Evolutionary conservation across 2,888 invertebrate species (phyloP).

Genomic region (Itoplectis maculator): DNA sequence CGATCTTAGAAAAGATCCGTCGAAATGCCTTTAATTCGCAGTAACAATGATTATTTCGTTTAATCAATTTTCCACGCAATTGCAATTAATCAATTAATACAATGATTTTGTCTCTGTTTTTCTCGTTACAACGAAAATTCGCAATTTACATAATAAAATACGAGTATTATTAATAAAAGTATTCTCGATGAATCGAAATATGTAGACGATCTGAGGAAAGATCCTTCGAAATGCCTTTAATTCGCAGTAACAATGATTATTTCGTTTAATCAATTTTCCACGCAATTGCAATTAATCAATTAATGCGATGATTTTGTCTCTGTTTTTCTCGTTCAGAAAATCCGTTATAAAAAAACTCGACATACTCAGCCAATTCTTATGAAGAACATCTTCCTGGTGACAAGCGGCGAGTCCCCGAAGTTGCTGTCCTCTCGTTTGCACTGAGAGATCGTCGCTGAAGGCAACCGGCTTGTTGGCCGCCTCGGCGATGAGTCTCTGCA

Average conservation of each 20-base stretch:
- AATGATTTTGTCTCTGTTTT: too few species aligned
- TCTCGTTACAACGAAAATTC: too few species aligned
- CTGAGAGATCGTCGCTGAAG: conserved; percentile 96
- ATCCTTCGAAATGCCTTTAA: too few species aligned
- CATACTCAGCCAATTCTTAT: conserved; percentile 97
- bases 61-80: not conserved
- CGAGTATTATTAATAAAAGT: too few species aligned
- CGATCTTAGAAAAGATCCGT: too few species aligned
- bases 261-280: too few species aligned
- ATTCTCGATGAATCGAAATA: not conserved
- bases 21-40: not conserved
- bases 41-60: conserved; percentile 29
- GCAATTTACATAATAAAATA: too few species aligned
- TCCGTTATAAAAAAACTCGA: too few species aligned
- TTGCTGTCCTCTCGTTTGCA: conserved; percentile 90
- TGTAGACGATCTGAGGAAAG: too few species aligned
- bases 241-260: not conserved
- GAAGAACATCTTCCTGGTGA: conserved; percentile 95
- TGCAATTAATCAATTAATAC: too few species aligned
- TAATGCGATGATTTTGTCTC: not conserved
- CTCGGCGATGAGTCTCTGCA: conserved; percentile 95
- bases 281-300: too few species aligned
- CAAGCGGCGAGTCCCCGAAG: conserved; percentile 95
- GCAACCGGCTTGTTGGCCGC: conserved; percentile 97
- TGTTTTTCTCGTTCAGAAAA: not conserved